These are phyloP conservation scores for Rhinoptilus africanus DNA, from an alignment of 2,113 vertebrate species.

Conservation along the genomic window DNA sequence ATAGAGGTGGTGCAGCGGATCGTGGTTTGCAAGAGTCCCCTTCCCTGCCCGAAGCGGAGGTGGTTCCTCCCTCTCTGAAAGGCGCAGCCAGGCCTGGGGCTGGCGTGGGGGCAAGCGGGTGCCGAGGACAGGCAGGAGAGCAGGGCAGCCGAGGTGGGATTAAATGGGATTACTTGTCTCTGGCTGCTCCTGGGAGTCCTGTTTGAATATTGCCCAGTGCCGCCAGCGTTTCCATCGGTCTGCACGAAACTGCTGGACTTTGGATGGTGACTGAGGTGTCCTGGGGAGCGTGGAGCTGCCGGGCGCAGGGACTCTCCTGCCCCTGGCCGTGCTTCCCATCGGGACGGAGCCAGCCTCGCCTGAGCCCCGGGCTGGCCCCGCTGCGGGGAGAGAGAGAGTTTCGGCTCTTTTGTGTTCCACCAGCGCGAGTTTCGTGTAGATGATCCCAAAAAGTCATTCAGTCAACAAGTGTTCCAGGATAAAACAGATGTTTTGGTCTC, in stretches of 20 bases:
- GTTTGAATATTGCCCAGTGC: not conserved
- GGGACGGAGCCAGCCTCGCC: not conserved
- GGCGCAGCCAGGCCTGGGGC: accelerated
- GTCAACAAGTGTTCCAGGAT: not conserved
- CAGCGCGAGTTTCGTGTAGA: not conserved
- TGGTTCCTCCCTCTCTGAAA: not conserved
- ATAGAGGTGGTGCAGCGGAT: not conserved
- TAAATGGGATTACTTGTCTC: not conserved
- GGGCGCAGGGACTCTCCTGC: not conserved
- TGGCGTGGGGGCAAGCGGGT: accelerated
- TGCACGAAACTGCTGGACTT: not conserved
- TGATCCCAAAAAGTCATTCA: not conserved
- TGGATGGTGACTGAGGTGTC: not conserved
- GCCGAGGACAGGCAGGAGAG: not conserved
- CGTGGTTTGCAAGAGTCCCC: not conserved
- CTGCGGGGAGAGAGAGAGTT: accelerated
- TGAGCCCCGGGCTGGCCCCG: not conserved
- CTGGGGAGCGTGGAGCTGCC: not conserved
- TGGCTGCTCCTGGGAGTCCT: not conserved
- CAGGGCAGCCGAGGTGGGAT: not conserved
- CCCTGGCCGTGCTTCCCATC: accelerated
- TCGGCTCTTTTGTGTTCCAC: not conserved
- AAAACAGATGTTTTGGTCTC: not conserved
- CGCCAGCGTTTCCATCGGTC: not conserved
- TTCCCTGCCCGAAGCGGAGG: not conserved